Conservation (phyloP, 2,888 invertebrate species). For the Exephanes ischioxanthus region DNA sequence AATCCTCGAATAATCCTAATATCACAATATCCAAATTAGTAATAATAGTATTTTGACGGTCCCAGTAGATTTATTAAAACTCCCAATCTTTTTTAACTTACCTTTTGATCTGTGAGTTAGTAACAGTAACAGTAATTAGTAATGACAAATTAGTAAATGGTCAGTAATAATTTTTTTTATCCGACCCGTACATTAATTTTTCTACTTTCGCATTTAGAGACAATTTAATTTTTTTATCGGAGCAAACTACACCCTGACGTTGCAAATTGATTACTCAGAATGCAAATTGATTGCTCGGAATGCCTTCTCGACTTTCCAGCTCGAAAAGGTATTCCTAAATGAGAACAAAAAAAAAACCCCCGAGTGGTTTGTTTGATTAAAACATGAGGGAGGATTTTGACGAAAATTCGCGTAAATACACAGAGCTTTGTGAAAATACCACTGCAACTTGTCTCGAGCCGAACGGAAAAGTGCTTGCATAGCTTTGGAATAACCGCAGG, state of each 20-base stretch:
- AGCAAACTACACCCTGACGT: background rate
- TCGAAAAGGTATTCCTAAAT: background rate
- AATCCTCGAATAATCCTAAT: no score
- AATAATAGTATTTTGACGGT: no score
- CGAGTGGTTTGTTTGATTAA: conserved; percentile 52
- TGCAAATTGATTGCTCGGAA: background rate
- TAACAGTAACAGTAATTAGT: no score
- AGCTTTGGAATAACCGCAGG: conserved; percentile 59
- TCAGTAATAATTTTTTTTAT: background rate
- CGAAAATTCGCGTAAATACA: conserved; percentile 40
- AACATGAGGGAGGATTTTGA: conserved; percentile 40
- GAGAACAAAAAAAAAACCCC: background rate
- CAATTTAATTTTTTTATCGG: background rate
- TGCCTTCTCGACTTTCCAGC: no score
- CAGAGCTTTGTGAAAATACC: background rate
- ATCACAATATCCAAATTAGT: no score
- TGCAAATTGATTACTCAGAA: background rate
- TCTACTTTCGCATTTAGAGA: background rate
- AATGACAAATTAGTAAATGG: background rate
- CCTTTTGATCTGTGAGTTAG: no score
- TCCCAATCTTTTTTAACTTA: no score
- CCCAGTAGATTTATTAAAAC: no score
- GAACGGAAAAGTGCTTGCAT: conserved; percentile 22
- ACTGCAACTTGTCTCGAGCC: conserved; percentile 7
- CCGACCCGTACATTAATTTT: background rate